phyloP scores from a whole-genome alignment of 1,140 invertebrate species.

The Camponotus vicinus region DNA sequence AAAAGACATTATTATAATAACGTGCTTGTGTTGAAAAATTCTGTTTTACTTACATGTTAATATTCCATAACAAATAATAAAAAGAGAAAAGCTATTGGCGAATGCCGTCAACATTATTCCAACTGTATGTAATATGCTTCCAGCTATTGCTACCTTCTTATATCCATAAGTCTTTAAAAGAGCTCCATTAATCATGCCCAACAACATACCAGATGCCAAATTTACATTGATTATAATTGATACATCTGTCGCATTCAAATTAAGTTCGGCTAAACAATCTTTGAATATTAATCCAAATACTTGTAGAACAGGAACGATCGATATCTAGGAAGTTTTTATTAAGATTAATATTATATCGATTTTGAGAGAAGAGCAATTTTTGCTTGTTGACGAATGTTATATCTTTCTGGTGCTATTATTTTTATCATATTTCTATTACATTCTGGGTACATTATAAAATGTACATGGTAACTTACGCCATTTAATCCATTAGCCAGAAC shows the following conservation, averaged over 20 bases:
- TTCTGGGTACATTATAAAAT: neutral
- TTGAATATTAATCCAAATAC: conserved; percentile 89
- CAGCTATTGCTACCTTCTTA: conserved; percentile 85
- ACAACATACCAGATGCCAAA: conserved; percentile 87
- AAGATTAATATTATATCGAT: neutral
- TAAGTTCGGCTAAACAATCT: conserved; percentile 87
- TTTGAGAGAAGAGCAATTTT: neutral
- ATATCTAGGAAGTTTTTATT: conserved; percentile 82
- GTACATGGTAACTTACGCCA: conserved; percentile 86
- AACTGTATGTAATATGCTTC: conserved; percentile 51
- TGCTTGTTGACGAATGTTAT: neutral
- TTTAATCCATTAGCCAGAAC: conserved; percentile 87
- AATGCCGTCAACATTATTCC: conserved; percentile 64
- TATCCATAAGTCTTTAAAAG: conserved; percentile 85
- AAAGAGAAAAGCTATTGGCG: conserved; percentile 20
- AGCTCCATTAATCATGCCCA: conserved; percentile 87
- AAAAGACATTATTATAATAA: neutral
- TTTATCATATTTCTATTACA: neutral
- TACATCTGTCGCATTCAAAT: conserved; percentile 84
- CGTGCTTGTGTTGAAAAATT: neutral
- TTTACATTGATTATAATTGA: conserved; percentile 87
- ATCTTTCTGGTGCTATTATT: neutral
- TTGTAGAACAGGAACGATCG: conserved; percentile 86
- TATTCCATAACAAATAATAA: conserved; percentile 64
- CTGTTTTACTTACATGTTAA: conserved; percentile 63